These are phyloP conservation scores for Salarias fasciatus DNA, from an alignment of 2,797 vertebrate species.

Conservation along the genomic window DNA sequence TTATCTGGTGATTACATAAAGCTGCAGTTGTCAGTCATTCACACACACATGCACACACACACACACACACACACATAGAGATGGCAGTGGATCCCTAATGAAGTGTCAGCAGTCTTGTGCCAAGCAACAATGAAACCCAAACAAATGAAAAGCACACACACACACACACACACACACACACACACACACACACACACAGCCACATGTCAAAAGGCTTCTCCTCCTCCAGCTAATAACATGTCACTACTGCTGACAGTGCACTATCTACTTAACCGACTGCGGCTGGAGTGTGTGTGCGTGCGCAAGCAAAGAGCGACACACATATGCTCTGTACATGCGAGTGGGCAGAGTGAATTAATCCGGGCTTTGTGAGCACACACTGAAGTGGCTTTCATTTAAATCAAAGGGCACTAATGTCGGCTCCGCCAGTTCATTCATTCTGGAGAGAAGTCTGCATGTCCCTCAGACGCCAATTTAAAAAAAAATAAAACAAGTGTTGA, in stretches of 20 bases:
- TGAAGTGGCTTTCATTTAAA: conserved; percentile 31
- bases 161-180: too few species aligned
- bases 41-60: conserved; percentile 19
- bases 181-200: conserved; percentile 6
- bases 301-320: conserved; percentile 10
- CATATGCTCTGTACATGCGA: conserved; percentile 4
- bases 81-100: conserved; percentile 44
- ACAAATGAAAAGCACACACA: conserved; percentile 41
- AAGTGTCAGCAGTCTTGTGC: conserved; percentile 63
- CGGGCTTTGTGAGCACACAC: conserved; percentile 10
- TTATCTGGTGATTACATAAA: conserved; percentile 54
- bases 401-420: conserved; percentile 25
- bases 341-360: conserved; percentile 24
- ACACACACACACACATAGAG: conserved; percentile 11
- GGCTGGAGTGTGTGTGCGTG: background rate
- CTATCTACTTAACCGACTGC: conserved; percentile 53
- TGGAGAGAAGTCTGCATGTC: background rate
- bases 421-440: conserved; percentile 28
- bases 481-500: conserved; percentile 8
- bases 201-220: conserved; percentile 55
- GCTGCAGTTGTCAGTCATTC: conserved; percentile 33
- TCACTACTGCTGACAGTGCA: conserved; percentile 67
- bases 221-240: conserved; percentile 66
- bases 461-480: conserved; percentile 23
- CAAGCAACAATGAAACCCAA: conserved; percentile 51